phyloP scores from a whole-genome alignment of 2,888 invertebrate species.

The Mimumesa dahlbomi region DNA sequence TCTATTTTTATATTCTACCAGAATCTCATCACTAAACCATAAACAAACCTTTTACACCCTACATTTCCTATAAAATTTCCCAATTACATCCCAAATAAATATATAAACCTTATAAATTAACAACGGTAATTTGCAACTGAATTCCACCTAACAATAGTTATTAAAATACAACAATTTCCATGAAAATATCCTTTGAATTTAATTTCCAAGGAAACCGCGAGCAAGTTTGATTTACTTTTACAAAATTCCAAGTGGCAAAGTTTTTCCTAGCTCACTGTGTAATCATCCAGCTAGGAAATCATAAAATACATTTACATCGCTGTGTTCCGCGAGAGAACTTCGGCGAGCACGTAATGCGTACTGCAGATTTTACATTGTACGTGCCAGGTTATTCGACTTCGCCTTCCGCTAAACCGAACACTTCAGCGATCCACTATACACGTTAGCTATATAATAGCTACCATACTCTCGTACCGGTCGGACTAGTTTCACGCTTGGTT shows the following conservation, averaged over 20 bases:
- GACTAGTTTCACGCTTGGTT: slow-evolving; percentile 73
- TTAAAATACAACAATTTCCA: too few species aligned
- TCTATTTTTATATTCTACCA: neutral
- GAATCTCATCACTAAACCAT: too few species aligned
- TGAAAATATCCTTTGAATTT: too few species aligned
- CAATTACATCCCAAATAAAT: too few species aligned
- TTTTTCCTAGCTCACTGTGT: neutral
- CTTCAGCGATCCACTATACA: slow-evolving; percentile 57
- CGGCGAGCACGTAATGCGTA: slow-evolving; percentile 11
- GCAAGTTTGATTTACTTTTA: slow-evolving; percentile 38
- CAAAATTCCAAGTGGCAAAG: slow-evolving; percentile 15
- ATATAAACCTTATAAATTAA: too few species aligned
- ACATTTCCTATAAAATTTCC: too few species aligned
- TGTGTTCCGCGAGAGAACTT: slow-evolving; percentile 5
- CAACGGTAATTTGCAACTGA: too few species aligned
- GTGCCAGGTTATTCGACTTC: slow-evolving; percentile 46
- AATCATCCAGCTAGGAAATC: slow-evolving; percentile 40
- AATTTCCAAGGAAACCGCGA: slow-evolving; percentile 17
- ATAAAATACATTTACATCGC: slow-evolving; percentile 14
- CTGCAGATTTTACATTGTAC: slow-evolving; percentile 40
- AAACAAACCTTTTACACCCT: too few species aligned
- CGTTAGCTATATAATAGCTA: slow-evolving; percentile 58
- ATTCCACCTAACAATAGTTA: too few species aligned
- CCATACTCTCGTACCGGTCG: slow-evolving; percentile 68
- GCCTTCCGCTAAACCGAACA: slow-evolving; percentile 62